Evolutionary conservation across 2,888 invertebrate genomes (phyloP).

Genomic region (Hemicrepidius hirtus): DNA sequence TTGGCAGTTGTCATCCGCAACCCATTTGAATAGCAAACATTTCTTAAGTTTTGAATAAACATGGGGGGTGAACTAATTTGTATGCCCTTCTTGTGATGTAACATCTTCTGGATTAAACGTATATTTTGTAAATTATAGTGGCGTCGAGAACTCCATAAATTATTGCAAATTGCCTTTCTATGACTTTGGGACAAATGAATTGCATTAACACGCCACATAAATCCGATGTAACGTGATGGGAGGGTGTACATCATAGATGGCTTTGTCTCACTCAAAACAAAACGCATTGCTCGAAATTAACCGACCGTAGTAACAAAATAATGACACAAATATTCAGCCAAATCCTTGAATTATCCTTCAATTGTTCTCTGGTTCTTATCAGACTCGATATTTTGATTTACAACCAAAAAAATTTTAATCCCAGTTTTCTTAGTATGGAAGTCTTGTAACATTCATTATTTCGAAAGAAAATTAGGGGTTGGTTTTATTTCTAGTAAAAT

Average conservation of each 20-base stretch:
- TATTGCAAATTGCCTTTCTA: slow-evolving; percentile 54
- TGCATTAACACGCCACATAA: slow-evolving; percentile 55
- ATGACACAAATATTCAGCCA: neutral
- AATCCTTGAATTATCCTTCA: neutral
- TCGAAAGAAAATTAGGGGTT: too few relatives aligned
- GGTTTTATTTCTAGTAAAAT: too few relatives aligned
- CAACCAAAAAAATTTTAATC: too few relatives aligned
- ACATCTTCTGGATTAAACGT: slow-evolving; percentile 46
- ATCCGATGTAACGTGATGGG: slow-evolving; percentile 44
- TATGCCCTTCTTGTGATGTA: slow-evolving; percentile 45
- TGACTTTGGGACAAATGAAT: slow-evolving; percentile 55
- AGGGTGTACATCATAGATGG: slow-evolving; percentile 37
- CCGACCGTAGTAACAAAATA: neutral
- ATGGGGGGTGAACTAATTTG: slow-evolving; percentile 52
- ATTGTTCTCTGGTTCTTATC: too few relatives aligned
- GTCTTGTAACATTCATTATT: too few relatives aligned
- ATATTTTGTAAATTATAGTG: slow-evolving; percentile 49
- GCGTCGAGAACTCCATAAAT: slow-evolving; percentile 52
- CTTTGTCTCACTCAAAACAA: slow-evolving; percentile 36
- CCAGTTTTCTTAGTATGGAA: too few relatives aligned
- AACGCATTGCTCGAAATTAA: slow-evolving; percentile 27
- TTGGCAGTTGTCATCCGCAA: slow-evolving; percentile 51
- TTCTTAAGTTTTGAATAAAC: slow-evolving; percentile 53
- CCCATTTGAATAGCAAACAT: slow-evolving; percentile 52
- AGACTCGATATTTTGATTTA: neutral